Evolutionary conservation across 2,113 vertebrate species (phyloP), one percentile per base, ranked within the genome.

Genomic region (Meles meles): DNA sequence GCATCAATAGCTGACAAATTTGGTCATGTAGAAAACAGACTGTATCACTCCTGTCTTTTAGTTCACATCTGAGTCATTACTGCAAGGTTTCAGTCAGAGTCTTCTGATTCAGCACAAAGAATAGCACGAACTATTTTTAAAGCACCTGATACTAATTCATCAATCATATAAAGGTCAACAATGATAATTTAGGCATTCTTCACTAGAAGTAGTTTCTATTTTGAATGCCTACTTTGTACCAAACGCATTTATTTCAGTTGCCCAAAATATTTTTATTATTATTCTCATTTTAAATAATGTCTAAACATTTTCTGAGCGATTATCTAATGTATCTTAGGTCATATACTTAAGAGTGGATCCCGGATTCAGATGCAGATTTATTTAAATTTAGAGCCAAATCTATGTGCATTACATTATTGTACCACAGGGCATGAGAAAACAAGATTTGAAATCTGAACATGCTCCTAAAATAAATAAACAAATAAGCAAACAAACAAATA

Each of bases 131-230:
- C 89, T 76, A 80, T 90, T 96, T 97, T 81, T 71, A 94, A 94
- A 92, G 18, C 18, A 88, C 9, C 42, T 69, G 72, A 7, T 23
- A 92, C 6, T 67, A 92, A 92, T 95, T 65, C 2, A 67, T 83
- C 57, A 94, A 90, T 81, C 52, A 88, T 20, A 21, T 63, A 84
- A 93, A 92, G 29, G 23, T 59, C 89, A 96, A 61, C n/a, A 84
- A 83, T 89, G 61, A 83, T 57, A 84, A 92, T 65, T 79, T 90
- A 76, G 55, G 12, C 20, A 82, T 92, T 96, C 15, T 77, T 96
- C 9, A 69, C 42, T 84, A 97, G 82, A 74, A 95, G 63, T 12
- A 34, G 9, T 31, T 87, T 25, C 14, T 15, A 59, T 65, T 96
- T 90, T 57, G 67, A 79, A 94, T 42, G 31, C 6, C 15, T 84